Evolutionary conservation across 1,140 invertebrate genomes (phyloP).

Genomic region (Aphelinus atriplicis): DNA sequence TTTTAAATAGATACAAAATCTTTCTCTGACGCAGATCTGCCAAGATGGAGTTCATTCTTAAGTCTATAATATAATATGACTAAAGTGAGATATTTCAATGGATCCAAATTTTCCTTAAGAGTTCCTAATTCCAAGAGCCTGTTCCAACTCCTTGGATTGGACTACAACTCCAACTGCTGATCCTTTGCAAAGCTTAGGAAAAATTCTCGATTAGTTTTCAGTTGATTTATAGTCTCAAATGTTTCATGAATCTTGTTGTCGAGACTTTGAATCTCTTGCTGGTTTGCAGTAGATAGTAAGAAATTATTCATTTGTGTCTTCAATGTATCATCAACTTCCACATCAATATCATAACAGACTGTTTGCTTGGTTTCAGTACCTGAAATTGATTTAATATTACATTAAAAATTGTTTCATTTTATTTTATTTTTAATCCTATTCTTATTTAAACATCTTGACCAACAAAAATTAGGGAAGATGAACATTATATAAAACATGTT

Average conservation of each 20-base stretch:
- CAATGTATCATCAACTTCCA: slow-evolving; percentile 97
- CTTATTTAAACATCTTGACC: too few relatives aligned
- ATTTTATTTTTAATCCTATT: too few relatives aligned
- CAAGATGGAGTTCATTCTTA: slow-evolving; percentile 22
- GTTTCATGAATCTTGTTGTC: slow-evolving; percentile 98
- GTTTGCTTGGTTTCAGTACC: slow-evolving; percentile 97
- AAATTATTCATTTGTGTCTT: slow-evolving; percentile 99
- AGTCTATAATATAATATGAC: slow-evolving; percentile 24
- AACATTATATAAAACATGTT: too few relatives aligned
- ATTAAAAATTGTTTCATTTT: too few relatives aligned
- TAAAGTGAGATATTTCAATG: slow-evolving; percentile 25
- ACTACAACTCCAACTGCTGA: slow-evolving; percentile 97
- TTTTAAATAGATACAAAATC: slow-evolving; percentile 36
- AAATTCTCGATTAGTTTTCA: slow-evolving; percentile 98
- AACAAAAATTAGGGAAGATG: too few relatives aligned
- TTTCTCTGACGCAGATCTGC: slow-evolving; percentile 21
- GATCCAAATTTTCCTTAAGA: slow-evolving; percentile 59
- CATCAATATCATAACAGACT: slow-evolving; percentile 99
- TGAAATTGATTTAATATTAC: slow-evolving; percentile 40
- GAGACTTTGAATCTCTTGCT: slow-evolving; percentile 95
- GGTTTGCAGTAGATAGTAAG: slow-evolving; percentile 94
- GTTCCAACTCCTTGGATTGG: slow-evolving; percentile 90
- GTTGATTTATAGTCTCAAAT: slow-evolving; percentile 97
- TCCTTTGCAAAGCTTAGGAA: slow-evolving; percentile 98
- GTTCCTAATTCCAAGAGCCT: slow-evolving; percentile 81